Conservation (phyloP, 1,140 invertebrate genomes). For the Trichogramma pretiosum region DNA sequence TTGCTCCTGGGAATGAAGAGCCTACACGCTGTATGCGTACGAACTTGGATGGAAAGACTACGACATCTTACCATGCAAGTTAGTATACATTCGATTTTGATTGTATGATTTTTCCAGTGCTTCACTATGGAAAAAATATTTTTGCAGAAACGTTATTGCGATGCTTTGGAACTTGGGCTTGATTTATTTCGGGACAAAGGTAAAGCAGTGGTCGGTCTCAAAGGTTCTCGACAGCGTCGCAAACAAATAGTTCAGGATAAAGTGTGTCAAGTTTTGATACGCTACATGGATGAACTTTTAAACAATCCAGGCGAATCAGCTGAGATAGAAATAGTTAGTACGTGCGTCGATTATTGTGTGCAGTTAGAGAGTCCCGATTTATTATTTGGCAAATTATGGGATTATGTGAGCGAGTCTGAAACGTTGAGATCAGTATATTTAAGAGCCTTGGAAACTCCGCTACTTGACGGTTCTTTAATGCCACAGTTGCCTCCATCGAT, state of each 20-base stretch:
- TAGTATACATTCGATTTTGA: slow-evolving; percentile 3
- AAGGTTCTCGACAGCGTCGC: slow-evolving; percentile 50
- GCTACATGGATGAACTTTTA: slow-evolving; percentile 51
- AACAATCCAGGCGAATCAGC: slow-evolving; percentile 26
- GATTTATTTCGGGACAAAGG: slow-evolving; percentile 63
- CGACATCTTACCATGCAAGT: slow-evolving; percentile 57
- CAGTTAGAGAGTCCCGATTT: slow-evolving; percentile 44
- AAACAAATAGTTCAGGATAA: slow-evolving; percentile 53
- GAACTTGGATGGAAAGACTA: slow-evolving; percentile 74
- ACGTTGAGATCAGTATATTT: slow-evolving; percentile 41
- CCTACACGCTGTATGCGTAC: slow-evolving; percentile 69
- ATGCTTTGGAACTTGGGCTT: slow-evolving; percentile 57
- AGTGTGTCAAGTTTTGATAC: slow-evolving; percentile 44
- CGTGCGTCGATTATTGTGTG: slow-evolving; percentile 40
- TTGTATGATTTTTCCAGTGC: background rate
- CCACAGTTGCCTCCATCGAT: slow-evolving; percentile 53
- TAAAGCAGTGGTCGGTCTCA: slow-evolving; percentile 55
- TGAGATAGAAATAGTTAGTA: slow-evolving; percentile 32
- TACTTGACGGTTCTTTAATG: slow-evolving; percentile 46
- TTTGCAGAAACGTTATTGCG: slow-evolving; percentile 50
- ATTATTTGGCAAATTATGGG: slow-evolving; percentile 48
- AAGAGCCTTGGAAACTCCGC: slow-evolving; percentile 43
- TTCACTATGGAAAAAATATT: background rate
- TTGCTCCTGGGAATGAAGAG: slow-evolving; percentile 76
- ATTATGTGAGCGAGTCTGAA: slow-evolving; percentile 41